Conservation (phyloP, 2,113 vertebrate species). For the Capreolus pygargus region DNA sequence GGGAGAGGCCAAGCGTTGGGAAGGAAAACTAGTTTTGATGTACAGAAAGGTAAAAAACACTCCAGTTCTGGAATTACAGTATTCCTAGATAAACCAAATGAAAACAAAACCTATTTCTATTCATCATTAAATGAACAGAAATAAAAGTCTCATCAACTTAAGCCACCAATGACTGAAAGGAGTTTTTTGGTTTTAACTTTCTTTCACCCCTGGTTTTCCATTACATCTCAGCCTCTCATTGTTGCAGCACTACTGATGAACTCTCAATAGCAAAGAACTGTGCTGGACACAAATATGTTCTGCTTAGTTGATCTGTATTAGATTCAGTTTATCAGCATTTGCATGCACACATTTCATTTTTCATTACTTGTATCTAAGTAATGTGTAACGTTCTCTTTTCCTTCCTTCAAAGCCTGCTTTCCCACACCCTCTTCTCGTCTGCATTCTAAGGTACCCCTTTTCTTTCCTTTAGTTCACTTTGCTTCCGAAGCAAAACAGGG, state of each 20-base stretch:
- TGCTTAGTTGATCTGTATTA: neutral
- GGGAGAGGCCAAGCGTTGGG: neutral
- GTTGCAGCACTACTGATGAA: neutral
- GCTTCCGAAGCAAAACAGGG: neutral
- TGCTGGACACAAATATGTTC: neutral
- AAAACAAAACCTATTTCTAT: neutral
- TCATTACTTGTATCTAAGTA: neutral
- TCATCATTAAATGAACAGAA: neutral
- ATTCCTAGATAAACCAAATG: neutral
- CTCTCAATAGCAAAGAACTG: neutral
- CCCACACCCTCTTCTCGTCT: constrained; percentile 14
- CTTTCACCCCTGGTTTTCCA: neutral
- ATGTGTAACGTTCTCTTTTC: neutral
- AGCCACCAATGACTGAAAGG: neutral
- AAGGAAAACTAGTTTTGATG: neutral
- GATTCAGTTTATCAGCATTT: neutral
- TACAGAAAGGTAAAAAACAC: neutral
- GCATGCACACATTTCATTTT: neutral
- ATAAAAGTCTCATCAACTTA: constrained; percentile 9
- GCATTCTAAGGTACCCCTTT: neutral
- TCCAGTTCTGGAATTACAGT: neutral
- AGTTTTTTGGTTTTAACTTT: neutral
- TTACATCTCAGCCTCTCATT: neutral
- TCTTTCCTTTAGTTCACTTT: neutral
- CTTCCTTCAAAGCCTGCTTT: neutral